Evolutionary conservation across 2,888 invertebrate species (phyloP).

Genomic region (Archips crataeganus): DNA sequence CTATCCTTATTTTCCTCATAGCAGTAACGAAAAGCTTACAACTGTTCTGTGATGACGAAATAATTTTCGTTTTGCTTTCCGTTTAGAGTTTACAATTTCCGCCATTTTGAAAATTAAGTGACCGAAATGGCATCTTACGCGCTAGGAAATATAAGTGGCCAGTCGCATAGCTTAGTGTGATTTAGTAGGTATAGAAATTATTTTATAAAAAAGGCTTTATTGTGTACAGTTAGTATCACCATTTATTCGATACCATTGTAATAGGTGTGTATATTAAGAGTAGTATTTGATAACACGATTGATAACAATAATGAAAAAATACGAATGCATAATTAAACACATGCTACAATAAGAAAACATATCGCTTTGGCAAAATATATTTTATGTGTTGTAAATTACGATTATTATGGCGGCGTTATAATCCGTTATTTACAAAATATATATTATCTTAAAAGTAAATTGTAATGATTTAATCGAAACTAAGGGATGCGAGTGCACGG

Average conservation of each 20-base stretch:
- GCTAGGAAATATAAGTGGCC: constrained; percentile 68
- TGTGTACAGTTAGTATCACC: constrained; percentile 81
- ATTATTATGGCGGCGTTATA: constrained; percentile 62
- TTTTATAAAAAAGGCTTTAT: constrained; percentile 77
- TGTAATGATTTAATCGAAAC: constrained; percentile 40
- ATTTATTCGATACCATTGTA: constrained; percentile 74
- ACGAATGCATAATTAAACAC: constrained; percentile 71
- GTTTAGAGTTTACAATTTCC: constrained; percentile 56
- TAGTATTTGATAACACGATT: constrained; percentile 83
- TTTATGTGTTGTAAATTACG: constrained; percentile 51
- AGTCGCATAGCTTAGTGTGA: constrained; percentile 80
- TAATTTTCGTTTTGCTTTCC: constrained; percentile 63
- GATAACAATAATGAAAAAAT: constrained; percentile 66
- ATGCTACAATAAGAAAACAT: constrained; percentile 84
- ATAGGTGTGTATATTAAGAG: constrained; percentile 78
- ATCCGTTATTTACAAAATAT: constrained; percentile 66
- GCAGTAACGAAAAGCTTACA: constrained; percentile 61
- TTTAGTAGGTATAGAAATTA: constrained; percentile 77
- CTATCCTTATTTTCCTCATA: constrained; percentile 40
- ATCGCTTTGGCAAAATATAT: constrained; percentile 79
- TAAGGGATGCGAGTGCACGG: constrained; percentile 40
- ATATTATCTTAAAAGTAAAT: constrained; percentile 31
- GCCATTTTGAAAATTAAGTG: constrained; percentile 63
- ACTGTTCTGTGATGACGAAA: constrained; percentile 75
- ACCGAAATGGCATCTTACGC: constrained; percentile 64